Conservation (phyloP, 2,113 vertebrate species). For the Aegypius monachus region DNA sequence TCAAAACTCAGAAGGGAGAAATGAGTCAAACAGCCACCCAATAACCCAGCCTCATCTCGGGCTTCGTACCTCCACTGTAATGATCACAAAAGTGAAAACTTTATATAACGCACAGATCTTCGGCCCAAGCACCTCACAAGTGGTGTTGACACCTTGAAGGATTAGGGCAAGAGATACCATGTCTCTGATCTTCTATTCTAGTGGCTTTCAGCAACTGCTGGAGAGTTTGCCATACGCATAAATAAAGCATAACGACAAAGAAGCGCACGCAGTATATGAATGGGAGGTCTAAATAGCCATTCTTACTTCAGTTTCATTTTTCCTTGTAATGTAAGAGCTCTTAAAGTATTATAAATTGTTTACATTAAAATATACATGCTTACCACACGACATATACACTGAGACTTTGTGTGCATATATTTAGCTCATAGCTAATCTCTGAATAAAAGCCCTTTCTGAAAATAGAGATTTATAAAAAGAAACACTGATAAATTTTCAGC, state of each 20-base stretch:
- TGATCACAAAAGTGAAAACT: neutral
- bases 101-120: neutral
- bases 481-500: conserved; percentile 51
- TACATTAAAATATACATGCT: conserved; percentile 4
- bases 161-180: neutral
- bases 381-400: neutral
- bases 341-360: conserved; percentile 16
- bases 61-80: neutral
- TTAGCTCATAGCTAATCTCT: conserved; percentile 35
- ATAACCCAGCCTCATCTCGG: neutral
- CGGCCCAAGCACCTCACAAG: neutral
- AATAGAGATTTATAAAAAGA: conserved; percentile 48
- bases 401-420: conserved; percentile 4
- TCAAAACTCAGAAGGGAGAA: conserved; percentile 16
- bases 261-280: neutral
- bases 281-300: neutral
- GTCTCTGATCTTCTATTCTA: neutral
- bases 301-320: neutral
- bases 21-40: neutral
- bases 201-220: neutral
- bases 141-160: neutral
- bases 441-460: conserved; percentile 33
- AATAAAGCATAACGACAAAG: neutral
- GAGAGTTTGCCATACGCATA: neutral
- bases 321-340: neutral